Evolutionary conservation across 2,113 vertebrate genomes (phyloP), one percentile per base, ranked within the genome.

Genomic region (Myrmophylax atrothorax): DNA sequence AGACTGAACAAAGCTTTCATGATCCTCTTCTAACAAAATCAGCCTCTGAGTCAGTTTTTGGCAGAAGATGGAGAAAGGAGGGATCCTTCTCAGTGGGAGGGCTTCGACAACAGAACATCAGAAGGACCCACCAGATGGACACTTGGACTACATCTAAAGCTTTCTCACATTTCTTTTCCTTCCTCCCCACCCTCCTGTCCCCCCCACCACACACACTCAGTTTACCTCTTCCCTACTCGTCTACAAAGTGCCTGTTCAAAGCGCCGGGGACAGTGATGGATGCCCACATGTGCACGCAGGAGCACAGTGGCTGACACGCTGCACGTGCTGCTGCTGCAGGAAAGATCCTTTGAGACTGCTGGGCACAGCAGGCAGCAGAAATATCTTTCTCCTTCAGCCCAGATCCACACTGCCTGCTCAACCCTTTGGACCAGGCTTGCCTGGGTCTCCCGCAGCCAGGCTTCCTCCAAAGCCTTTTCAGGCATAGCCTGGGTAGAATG

Each of bases 121-220:
- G 95, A 97, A 93, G 64, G 86, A 62, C 56, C 29, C 69, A 95
- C 88, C 95, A 97, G 96, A 95, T 89, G 95, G 94, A 97, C 93
- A 86, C 76, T 93, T 90, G 93, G 89, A 86, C 80, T 63, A 94
- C 90, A 93, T 97, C 88, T 96, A 93, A 97, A 92, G 96, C 63
- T 95, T 93, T 97, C 96, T 96, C 95, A 94, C 94, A 93, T 94
- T 96, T 93, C 95, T 95, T 84, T 96, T 96, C 96, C 96, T 96
- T 97, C 96, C 96, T 97, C 85, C 70, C 92, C 74, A 4, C 86
- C 91, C 83, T 79, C 74, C 64, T 81, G 52, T 66, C 74, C 67
- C 70, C 12, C 11, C 29, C 62, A 18, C 18, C 42, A 19, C 5
- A n/a, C 82, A 28, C 10, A n/a, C 72, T 91, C 1, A 2, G 31